phyloP scores from a whole-genome alignment of 2,888 invertebrate species.

The Amphipyra berbera region DNA sequence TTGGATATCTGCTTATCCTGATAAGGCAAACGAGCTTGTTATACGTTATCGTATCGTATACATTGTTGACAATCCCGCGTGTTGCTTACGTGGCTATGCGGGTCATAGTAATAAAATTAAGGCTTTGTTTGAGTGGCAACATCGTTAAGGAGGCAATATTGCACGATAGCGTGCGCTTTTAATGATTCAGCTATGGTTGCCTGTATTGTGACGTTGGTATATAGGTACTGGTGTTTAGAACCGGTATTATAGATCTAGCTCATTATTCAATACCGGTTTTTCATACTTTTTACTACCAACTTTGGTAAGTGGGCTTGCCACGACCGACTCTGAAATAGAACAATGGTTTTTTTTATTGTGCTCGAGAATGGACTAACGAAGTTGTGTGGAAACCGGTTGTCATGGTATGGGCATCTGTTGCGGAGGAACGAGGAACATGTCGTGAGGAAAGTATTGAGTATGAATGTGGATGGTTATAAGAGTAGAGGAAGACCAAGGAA shows the following conservation, averaged over 20 bases:
- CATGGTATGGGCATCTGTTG: no score
- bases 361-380: no score
- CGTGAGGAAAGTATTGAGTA: no score
- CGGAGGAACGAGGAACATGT: no score
- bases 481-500: no score
- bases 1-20: constrained; percentile 13
- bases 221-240: background rate
- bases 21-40: background rate
- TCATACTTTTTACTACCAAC: no score
- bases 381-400: no score
- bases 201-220: constrained; percentile 15
- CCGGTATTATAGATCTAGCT: no score
- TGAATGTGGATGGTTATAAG: no score
- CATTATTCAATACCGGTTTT: background rate
- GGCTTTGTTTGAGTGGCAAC: constrained; percentile 76
- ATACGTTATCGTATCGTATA: constrained; percentile 19
- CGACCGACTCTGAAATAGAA: no score
- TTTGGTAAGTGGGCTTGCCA: no score
- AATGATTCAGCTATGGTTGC: constrained; percentile 55
- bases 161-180: constrained; percentile 62
- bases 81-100: constrained; percentile 63
- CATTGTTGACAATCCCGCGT: constrained; percentile 57
- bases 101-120: constrained; percentile 77
- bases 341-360: no score
- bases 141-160: constrained; percentile 76